phyloP scores from a whole-genome alignment of 2,113 vertebrate genomes.

The Mormyrus lacerda region DNA sequence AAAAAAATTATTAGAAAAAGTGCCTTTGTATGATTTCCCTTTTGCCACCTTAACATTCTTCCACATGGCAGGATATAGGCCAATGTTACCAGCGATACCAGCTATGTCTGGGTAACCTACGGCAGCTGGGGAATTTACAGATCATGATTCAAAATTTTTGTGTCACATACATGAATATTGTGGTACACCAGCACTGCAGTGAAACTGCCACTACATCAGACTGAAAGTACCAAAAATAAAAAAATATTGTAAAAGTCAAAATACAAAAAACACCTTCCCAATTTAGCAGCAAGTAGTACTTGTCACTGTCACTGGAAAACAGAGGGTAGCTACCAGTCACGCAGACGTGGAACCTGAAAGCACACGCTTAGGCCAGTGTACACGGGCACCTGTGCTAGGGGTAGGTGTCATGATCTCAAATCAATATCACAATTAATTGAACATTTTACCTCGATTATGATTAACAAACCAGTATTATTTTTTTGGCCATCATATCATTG shows the following conservation, averaged over 20 bases:
- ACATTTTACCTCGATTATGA: too few relatives aligned
- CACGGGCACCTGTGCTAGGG: too few relatives aligned
- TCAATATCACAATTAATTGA: too few relatives aligned
- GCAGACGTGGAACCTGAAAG: neutral
- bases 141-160: neutral
- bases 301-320: neutral
- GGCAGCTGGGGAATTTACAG: neutral
- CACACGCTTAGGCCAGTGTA: neutral
- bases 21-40: neutral
- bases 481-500: too few relatives aligned
- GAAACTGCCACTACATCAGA: neutral
- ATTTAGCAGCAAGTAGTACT: neutral
- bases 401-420: too few relatives aligned
- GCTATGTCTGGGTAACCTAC: neutral
- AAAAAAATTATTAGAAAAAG: neutral
- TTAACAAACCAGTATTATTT: too few relatives aligned
- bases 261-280: neutral
- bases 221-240: neutral
- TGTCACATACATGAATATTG: neutral
- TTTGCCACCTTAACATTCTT: neutral
- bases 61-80: neutral
- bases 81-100: neutral
- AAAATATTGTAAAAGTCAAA: neutral
- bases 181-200: neutral
- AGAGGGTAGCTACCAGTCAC: neutral